phyloP scores from a whole-genome alignment of 1,140 invertebrate species.

The Aleiodes sp. region DNA sequence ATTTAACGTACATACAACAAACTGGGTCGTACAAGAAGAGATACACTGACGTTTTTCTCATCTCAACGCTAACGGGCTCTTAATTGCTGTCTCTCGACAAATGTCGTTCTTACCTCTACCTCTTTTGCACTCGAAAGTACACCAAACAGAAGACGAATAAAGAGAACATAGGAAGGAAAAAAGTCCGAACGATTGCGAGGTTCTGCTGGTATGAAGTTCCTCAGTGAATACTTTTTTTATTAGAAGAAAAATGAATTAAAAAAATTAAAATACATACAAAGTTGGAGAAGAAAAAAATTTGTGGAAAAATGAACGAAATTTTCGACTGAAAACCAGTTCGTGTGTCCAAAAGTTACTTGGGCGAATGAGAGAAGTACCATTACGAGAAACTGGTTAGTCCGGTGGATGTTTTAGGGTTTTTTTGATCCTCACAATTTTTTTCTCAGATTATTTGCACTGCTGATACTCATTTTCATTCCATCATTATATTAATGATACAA shows the following conservation, averaged over 20 bases:
- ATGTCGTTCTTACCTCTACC: neutral
- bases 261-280: neutral
- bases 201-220: neutral
- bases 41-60: conserved; percentile 27
- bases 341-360: neutral
- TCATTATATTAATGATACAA: too few species aligned
- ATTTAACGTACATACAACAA: conserved; percentile 22
- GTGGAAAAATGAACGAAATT: neutral
- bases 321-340: conserved; percentile 24
- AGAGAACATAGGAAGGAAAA: neutral
- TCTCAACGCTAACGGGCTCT: conserved; percentile 26
- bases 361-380: neutral
- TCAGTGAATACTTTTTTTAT: too few species aligned
- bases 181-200: neutral
- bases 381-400: conserved; percentile 24
- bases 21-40: neutral
- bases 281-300: conserved; percentile 4
- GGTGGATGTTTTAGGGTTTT: conserved; percentile 5
- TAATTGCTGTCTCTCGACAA: conserved; percentile 29
- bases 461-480: neutral
- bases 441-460: neutral
- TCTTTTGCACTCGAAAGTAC: neutral
- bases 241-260: neutral
- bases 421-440: neutral
- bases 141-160: neutral